Evolutionary conservation across 2,888 invertebrate genomes (phyloP).

Genomic region (Trichogramma dendrolimi): DNA sequence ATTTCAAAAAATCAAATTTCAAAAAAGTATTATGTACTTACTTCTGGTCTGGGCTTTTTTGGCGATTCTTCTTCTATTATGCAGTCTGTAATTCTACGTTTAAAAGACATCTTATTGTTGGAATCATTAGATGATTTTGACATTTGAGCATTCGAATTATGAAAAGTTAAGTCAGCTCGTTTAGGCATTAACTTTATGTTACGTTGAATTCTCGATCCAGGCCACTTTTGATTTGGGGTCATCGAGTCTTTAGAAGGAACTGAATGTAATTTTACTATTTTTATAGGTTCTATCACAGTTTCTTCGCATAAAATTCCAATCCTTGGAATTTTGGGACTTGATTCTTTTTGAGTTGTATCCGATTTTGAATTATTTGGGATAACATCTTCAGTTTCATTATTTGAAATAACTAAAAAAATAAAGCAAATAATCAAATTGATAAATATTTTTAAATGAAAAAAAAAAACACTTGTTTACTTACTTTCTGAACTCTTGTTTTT

Average conservation of each 20-base stretch:
- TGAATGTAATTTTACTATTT: conserved; percentile 34
- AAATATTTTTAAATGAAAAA: conserved; percentile 9
- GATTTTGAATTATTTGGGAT: conserved; percentile 7
- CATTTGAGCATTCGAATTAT: neutral
- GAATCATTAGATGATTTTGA: neutral
- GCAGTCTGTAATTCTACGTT: neutral
- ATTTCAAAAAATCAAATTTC: neutral
- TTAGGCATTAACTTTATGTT: conserved; percentile 48
- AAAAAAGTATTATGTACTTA: conserved; percentile 14
- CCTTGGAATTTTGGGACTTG: conserved; percentile 27
- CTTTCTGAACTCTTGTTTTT: conserved; percentile 18
- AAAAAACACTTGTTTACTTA: conserved; percentile 6
- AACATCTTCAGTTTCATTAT: conserved; percentile 9
- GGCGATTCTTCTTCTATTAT: conserved; percentile 13
- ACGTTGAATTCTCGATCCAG: conserved; percentile 44
- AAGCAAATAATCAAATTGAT: neutral
- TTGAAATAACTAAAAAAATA: neutral
- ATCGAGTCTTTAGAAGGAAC: conserved; percentile 5
- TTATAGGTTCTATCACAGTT: conserved; percentile 40
- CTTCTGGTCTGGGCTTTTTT: conserved; percentile 33
- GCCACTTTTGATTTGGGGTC: conserved; percentile 35
- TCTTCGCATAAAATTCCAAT: conserved; percentile 46
- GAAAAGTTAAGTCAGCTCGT: conserved; percentile 36
- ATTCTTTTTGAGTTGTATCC: conserved; percentile 17
- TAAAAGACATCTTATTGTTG: neutral